Percentiles rank a stretch among this genome's conserved stretches.
Evolutionary conservation across 2,113 vertebrate species (phyloP).

Genomic region (Python bivittatus): DNA sequence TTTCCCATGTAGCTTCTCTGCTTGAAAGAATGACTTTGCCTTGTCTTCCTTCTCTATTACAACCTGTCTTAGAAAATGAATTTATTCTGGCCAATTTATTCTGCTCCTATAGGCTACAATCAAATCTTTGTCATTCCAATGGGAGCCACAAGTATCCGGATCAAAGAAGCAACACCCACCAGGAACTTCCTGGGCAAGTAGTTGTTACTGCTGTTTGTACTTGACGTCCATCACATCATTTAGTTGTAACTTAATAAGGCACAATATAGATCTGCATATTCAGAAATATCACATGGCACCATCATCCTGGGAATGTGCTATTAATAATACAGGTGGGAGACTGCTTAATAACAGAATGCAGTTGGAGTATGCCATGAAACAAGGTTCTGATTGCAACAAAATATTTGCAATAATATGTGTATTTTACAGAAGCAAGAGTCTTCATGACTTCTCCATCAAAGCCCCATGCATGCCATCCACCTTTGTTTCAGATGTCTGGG

Average conservation of each 20-base stretch:
- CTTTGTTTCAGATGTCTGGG: background rate
- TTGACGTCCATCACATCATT: slow-evolving; percentile 6
- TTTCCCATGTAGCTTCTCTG: slow-evolving; percentile 10
- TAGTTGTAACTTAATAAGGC: background rate
- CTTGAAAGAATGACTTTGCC: background rate
- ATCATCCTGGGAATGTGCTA: background rate
- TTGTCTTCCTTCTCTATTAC: background rate
- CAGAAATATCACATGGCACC: background rate
- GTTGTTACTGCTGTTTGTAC: background rate
- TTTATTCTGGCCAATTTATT: background rate
- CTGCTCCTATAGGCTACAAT: slow-evolving; percentile 85
- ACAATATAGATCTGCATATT: background rate
- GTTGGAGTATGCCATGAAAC: background rate
- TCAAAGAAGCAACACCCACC: slow-evolving; percentile 85
- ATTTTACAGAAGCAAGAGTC: background rate
- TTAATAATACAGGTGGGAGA: background rate
- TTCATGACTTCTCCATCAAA: background rate
- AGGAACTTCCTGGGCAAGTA: slow-evolving; percentile 92
- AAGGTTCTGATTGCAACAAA: background rate
- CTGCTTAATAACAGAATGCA: background rate
- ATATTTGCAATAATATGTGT: background rate
- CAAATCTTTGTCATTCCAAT: slow-evolving; percentile 89
- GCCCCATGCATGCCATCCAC: background rate
- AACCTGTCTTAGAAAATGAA: slow-evolving; percentile 12
- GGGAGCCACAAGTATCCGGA: slow-evolving; percentile 87